Percentiles rank a stretch among this genome's conserved stretches.
Evolutionary conservation across 2,888 invertebrate genomes (phyloP).

Genomic region (Aphidius colemani): DNA sequence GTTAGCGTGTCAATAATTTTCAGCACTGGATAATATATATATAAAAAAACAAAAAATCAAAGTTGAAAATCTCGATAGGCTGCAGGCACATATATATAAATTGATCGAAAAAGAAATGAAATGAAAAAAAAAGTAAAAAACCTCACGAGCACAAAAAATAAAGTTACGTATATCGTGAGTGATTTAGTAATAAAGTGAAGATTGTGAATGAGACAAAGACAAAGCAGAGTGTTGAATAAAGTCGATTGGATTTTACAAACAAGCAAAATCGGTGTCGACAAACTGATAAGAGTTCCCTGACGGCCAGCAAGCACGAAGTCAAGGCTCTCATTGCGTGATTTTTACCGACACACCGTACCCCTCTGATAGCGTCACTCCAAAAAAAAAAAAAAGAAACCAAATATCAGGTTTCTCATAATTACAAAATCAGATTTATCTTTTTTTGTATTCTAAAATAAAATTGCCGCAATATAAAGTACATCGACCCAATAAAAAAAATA

Average conservation of each 20-base stretch:
- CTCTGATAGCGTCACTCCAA: no score
- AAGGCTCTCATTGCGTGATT: conserved; percentile 24
- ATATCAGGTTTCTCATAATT: background rate
- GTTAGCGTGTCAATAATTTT: background rate
- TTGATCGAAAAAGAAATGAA: background rate
- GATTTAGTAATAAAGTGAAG: conserved; percentile 26
- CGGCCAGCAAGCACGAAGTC: conserved; percentile 28
- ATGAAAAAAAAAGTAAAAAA: background rate
- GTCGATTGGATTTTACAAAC: conserved; percentile 30
- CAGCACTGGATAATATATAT: background rate
- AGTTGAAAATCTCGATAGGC: background rate
- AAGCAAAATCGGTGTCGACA: conserved; percentile 43
- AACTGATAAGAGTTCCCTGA: conserved; percentile 51
- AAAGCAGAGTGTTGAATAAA: conserved; percentile 23
- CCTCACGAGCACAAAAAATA: background rate
- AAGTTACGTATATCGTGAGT: conserved; percentile 2
- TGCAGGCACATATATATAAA: no score
- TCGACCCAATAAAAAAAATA: no score
- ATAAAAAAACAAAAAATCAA: conserved; percentile 1
- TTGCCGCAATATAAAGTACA: no score
- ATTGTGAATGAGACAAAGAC: conserved; percentile 31
- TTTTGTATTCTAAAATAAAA: conserved; percentile 1
- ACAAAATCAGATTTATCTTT: background rate
- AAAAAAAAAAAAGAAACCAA: background rate
- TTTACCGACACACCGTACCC: background rate